Conservation (phyloP, 2,888 invertebrate genomes). For the Tromatobia lineatoria region DNA sequence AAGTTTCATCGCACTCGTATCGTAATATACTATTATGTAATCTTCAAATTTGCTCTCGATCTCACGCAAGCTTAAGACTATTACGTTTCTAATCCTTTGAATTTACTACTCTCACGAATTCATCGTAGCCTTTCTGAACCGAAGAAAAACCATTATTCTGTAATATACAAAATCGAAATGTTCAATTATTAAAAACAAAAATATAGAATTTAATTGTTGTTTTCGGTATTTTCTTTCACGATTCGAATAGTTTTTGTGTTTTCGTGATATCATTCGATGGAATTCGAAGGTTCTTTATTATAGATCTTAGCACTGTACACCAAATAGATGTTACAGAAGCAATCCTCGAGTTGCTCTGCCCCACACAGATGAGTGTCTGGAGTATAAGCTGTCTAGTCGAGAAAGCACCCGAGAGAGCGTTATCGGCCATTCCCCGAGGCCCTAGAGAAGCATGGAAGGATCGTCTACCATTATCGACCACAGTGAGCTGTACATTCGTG, state of each 20-base stretch:
- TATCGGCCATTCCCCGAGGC: constrained; percentile 42
- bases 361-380: constrained; percentile 15
- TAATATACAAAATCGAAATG: not conserved
- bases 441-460: constrained; percentile 14
- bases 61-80: no score
- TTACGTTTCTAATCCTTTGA: no score
- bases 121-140: no score
- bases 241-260: no score
- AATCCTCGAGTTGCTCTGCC: constrained; percentile 1
- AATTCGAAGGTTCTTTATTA: not conserved
- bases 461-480: constrained; percentile 20
- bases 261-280: not conserved
- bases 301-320: not conserved
- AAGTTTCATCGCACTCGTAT: no score
- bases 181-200: not conserved
- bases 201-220: not conserved
- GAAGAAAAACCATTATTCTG: no score
- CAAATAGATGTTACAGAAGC: constrained; percentile 25
- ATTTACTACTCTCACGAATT: no score
- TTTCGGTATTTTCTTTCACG: not conserved
- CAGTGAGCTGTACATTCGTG: constrained; percentile 20
- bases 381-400: constrained; percentile 34
- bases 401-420: constrained; percentile 46
- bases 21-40: no score
- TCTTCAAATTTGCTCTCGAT: no score